These are phyloP conservation scores for Drosophila merina DNA, from an alignment of 2,888 invertebrate species.

Conservation along the genomic window DNA sequence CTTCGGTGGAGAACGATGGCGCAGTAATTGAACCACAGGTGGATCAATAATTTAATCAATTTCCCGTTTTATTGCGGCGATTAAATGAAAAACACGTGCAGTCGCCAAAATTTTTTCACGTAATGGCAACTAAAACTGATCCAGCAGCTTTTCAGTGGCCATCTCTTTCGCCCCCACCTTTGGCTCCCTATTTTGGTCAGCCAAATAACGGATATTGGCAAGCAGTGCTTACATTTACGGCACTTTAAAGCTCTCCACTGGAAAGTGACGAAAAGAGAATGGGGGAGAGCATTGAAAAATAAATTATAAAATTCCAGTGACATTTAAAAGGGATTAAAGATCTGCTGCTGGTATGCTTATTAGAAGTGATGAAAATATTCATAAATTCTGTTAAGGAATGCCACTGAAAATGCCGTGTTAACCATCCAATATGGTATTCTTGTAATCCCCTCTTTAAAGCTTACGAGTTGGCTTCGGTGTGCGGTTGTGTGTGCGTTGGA, in stretches of 20 bases:
- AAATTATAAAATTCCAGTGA: slow-evolving; percentile 1
- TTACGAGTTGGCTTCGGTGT: slow-evolving; percentile 1
- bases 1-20: slow-evolving; percentile 4
- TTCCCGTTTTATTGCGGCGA: slow-evolving; percentile 12
- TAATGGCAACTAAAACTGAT: not conserved
- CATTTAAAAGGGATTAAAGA: not conserved
- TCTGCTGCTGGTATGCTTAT: slow-evolving; percentile 14
- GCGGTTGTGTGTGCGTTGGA: slow-evolving; percentile 15
- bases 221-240: not conserved
- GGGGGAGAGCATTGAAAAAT: not conserved
- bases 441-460: slow-evolving; percentile 49
- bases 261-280: not conserved
- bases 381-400: slow-evolving; percentile 30
- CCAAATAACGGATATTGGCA: not conserved
- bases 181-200: no score
- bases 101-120: not conserved
- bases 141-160: not conserved
- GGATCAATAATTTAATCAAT: slow-evolving; percentile 24
- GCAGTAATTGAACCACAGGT: slow-evolving; percentile 4
- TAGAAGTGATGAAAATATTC: slow-evolving; percentile 16
- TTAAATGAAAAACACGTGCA: slow-evolving; percentile 19
- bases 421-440: slow-evolving; percentile 48
- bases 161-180: no score
- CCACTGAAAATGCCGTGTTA: slow-evolving; percentile 24
- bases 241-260: not conserved